These are phyloP conservation scores for Luperina testacea DNA, from an alignment of 2,888 invertebrate species.

Conservation along the genomic window DNA sequence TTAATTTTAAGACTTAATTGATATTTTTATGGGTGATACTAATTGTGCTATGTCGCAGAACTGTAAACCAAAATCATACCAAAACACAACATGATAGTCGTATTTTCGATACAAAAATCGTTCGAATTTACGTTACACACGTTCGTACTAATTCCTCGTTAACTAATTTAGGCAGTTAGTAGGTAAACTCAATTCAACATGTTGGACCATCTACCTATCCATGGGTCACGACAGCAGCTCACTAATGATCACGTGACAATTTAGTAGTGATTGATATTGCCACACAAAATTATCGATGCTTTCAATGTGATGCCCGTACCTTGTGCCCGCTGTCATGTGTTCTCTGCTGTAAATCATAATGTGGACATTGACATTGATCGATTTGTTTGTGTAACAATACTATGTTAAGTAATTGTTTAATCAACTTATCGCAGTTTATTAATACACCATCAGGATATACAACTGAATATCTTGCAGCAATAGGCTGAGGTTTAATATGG, in stretches of 20 bases:
- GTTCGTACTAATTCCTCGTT: background rate
- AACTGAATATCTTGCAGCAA: background rate
- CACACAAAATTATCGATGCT: conserved; percentile 16
- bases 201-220: conserved; percentile 1
- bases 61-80: background rate
- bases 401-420: background rate
- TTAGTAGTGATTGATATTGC: conserved; percentile 46
- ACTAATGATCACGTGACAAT: conserved; percentile 21
- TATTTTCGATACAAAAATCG: background rate
- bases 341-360: conserved; percentile 12
- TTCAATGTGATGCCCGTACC: conserved; percentile 8
- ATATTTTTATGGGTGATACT: background rate
- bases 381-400: background rate
- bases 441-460: background rate
- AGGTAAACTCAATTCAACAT: conserved; percentile 17
- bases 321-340: background rate
- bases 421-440: background rate
- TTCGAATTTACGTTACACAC: background rate
- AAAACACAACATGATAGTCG: background rate
- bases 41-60: background rate
- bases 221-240: background rate
- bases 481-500: background rate
- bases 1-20: background rate
- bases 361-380: background rate
- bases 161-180: background rate